phyloP scores from a whole-genome alignment of 2,888 invertebrate genomes.

The Sinodicranocentrus sp. region DNA sequence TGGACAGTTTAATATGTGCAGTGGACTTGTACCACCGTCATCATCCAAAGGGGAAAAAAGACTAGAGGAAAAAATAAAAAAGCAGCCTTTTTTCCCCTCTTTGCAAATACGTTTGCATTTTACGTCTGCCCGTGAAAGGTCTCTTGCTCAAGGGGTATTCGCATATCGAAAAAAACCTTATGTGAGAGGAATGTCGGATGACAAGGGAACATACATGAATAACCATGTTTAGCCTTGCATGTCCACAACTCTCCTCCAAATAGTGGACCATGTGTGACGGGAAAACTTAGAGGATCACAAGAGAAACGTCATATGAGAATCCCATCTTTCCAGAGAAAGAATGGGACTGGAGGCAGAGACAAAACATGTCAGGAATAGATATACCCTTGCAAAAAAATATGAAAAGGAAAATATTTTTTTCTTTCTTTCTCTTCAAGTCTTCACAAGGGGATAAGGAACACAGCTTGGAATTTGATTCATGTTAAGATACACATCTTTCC shows the following conservation, averaged over 20 bases:
- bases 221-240: constrained; percentile 19
- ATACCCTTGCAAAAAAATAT: too few species aligned
- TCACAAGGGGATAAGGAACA: too few species aligned
- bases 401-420: too few species aligned
- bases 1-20: constrained; percentile 33
- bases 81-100: background rate
- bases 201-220: constrained; percentile 10
- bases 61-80: constrained; percentile 13
- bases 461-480: too few species aligned
- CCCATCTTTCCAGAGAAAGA: too few species aligned
- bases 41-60: background rate
- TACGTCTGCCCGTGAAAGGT: constrained; percentile 23
- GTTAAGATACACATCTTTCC: too few species aligned
- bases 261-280: constrained; percentile 26
- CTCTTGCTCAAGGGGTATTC: background rate
- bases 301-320: too few species aligned
- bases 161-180: background rate
- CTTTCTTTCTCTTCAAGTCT: too few species aligned
- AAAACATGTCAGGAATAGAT: too few species aligned
- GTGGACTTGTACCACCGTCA: too few species aligned
- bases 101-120: constrained; percentile 7
- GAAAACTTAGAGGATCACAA: background rate
- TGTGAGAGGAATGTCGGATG: constrained; percentile 26
- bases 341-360: too few species aligned
- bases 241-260: constrained; percentile 17